Conservation (phyloP, 2,113 vertebrate species). For the Limanda limanda region DNA sequence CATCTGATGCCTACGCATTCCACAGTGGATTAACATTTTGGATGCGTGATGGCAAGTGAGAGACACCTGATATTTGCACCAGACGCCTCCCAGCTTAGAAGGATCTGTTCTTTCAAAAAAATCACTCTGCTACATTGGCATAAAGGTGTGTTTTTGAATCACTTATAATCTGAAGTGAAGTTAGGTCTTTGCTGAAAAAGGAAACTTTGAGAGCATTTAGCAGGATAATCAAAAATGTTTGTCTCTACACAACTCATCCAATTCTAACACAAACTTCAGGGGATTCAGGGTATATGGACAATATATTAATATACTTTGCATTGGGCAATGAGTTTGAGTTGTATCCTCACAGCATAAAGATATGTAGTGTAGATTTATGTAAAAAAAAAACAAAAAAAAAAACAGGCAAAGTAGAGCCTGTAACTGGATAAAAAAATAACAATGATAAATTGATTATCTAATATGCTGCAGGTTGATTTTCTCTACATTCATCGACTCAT, state of each 20-base stretch:
- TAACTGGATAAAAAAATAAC: too few relatives aligned
- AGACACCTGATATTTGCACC: constrained; percentile 61
- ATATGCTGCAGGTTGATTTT: background rate
- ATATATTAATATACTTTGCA: too few relatives aligned
- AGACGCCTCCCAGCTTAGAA: constrained; percentile 21
- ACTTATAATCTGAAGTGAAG: too few relatives aligned
- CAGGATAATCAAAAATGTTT: background rate
- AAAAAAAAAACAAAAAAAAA: too few relatives aligned
- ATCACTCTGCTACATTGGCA: background rate
- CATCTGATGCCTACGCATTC: constrained; percentile 62
- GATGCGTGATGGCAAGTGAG: constrained; percentile 52
- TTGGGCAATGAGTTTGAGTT: too few relatives aligned
- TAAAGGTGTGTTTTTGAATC: background rate
- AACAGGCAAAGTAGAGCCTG: too few relatives aligned
- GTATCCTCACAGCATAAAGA: too few relatives aligned
- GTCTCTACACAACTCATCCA: background rate
- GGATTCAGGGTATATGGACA: background rate
- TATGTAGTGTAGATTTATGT: too few relatives aligned
- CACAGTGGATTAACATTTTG: constrained; percentile 66
- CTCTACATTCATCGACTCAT: background rate
- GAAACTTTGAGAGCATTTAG: background rate
- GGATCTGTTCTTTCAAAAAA: constrained; percentile 15
- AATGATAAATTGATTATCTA: background rate
- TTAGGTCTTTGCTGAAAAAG: background rate
- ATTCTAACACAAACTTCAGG: background rate